Percentiles rank a stretch among this genome's conserved stretches.
phyloP scores from a whole-genome alignment of 2,888 invertebrate genomes.

The Acronicta leporina region DNA sequence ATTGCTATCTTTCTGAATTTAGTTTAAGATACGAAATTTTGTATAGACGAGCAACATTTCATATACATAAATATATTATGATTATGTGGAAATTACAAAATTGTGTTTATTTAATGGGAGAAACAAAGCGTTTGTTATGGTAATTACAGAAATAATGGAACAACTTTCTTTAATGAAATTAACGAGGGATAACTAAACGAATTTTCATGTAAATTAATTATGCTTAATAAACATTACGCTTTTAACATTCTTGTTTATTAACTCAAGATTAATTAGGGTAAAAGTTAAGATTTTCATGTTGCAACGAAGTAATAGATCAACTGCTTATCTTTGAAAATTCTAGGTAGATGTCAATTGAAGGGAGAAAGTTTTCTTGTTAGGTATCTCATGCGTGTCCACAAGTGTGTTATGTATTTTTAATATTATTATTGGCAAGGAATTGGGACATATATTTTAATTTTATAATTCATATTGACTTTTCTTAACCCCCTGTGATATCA shows the following conservation, averaged over 20 bases:
- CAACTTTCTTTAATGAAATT: slow-evolving; percentile 39
- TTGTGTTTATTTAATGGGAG: slow-evolving; percentile 15
- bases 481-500: too few species aligned
- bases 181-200: slow-evolving; percentile 46
- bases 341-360: slow-evolving; percentile 25
- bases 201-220: slow-evolving; percentile 43
- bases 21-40: not conserved
- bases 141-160: slow-evolving; percentile 15
- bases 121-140: slow-evolving; percentile 10
- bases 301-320: slow-evolving; percentile 25
- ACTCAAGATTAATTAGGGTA: slow-evolving; percentile 28
- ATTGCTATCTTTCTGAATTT: too few species aligned
- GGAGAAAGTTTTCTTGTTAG: not conserved
- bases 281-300: slow-evolving; percentile 23
- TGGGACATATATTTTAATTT: too few species aligned
- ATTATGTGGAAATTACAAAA: slow-evolving; percentile 20
- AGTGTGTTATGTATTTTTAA: too few species aligned
- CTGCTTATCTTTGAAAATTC: slow-evolving; percentile 13
- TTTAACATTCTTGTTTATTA: slow-evolving; percentile 7
- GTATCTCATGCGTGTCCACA: too few species aligned
- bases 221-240: slow-evolving; percentile 38
- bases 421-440: too few species aligned
- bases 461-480: too few species aligned
- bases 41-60: slow-evolving; percentile 11
- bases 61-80: slow-evolving; percentile 9